phyloP scores from a whole-genome alignment of 2,888 invertebrate species.

The Ornithoptera priamus region DNA sequence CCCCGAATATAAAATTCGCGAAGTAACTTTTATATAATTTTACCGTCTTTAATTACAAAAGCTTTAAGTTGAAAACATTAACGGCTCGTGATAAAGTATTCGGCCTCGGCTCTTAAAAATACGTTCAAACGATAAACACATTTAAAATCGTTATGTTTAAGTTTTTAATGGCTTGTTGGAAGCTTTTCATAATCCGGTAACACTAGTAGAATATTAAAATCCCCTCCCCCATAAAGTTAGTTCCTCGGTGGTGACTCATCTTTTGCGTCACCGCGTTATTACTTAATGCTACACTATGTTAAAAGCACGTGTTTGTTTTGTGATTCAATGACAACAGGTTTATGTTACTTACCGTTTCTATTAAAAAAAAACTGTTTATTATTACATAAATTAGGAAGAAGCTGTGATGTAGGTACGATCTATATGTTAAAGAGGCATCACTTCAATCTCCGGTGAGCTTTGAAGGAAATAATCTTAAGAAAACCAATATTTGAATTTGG shows the following conservation, averaged over 20 bases:
- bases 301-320: slow-evolving; percentile 26
- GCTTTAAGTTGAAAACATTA: not conserved
- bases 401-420: no score
- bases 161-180: slow-evolving; percentile 13
- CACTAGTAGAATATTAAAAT: slow-evolving; percentile 37
- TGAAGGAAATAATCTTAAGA: no score
- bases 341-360: not conserved
- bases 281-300: slow-evolving; percentile 26
- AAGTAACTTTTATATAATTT: no score
- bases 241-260: slow-evolving; percentile 50
- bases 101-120: not conserved
- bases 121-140: slow-evolving; percentile 3
- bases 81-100: not conserved
- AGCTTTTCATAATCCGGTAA: slow-evolving; percentile 1
- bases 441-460: no score
- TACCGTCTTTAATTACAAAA: no score
- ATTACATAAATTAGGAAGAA: no score
- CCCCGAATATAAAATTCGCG: no score
- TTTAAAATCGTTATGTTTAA: slow-evolving; percentile 28
- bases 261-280: slow-evolving; percentile 29
- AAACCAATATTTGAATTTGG: no score
- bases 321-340: slow-evolving; percentile 18
- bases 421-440: no score
- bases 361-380: no score
- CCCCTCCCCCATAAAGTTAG: slow-evolving; percentile 40